A percentile compares a stretch with the other conserved stretches of the same genome.
Evolutionary conservation across 2,113 vertebrate genomes (phyloP).

Genomic region (Arizona elegans): DNA sequence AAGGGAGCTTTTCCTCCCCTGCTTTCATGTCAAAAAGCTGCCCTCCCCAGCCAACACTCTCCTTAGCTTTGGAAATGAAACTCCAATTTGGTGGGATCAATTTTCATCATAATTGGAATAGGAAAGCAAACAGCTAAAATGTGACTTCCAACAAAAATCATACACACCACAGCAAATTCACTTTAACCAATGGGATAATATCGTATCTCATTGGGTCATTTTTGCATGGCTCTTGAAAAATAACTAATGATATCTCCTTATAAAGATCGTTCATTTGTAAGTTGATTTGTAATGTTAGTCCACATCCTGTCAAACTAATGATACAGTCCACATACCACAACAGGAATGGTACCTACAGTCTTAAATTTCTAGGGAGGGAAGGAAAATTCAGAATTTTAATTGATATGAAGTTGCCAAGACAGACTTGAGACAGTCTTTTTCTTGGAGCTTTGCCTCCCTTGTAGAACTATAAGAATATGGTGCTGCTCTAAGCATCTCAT

Average conservation of each 20-base stretch:
- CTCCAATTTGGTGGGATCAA: background rate
- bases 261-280: background rate
- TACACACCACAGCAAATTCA: background rate
- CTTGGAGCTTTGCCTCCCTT: background rate
- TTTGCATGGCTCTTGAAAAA: background rate
- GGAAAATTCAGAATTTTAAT: background rate
- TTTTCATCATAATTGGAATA: background rate
- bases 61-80: background rate
- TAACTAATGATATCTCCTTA: background rate
- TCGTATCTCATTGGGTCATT: background rate
- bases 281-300: background rate
- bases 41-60: background rate
- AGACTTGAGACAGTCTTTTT: background rate
- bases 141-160: background rate
- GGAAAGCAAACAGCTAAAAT: background rate
- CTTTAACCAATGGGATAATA: background rate
- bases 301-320: background rate
- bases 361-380: background rate
- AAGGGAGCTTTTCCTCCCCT: background rate
- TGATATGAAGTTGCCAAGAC: background rate
- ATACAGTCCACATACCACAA: background rate
- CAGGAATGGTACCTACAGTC: background rate
- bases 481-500: background rate
- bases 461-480: background rate
- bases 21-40: background rate